These are phyloP conservation scores for Diadema setosum DNA, from an alignment of 35 echinoderm and acorn worm genomes.

Conservation along the genomic window DNA sequence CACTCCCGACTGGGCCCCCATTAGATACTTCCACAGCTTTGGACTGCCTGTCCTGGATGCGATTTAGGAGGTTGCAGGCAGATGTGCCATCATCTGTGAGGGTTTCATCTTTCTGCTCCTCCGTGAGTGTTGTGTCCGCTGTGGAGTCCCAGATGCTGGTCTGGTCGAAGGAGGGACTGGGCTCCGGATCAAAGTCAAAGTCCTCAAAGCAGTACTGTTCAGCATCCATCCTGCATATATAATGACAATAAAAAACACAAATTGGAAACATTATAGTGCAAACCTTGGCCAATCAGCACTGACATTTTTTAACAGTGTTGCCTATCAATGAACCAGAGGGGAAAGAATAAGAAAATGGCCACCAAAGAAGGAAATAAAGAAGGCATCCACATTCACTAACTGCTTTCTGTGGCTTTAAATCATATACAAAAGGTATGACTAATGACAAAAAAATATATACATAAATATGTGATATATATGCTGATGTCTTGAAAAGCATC, in stretches of 20 bases:
- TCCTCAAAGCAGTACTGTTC: constrained; percentile 13
- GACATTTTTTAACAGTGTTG: not conserved
- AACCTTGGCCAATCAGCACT: not conserved
- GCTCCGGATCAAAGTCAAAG: not conserved
- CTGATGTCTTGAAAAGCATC: no score
- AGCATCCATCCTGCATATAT: not conserved
- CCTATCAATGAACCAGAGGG: not conserved
- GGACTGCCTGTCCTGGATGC: not conserved
- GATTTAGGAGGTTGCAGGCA: not conserved
- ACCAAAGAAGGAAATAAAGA: not conserved
- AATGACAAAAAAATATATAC: no score
- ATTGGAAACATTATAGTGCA: not conserved
- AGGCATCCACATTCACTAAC: not conserved
- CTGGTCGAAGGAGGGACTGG: not conserved
- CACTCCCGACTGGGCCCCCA: not conserved
- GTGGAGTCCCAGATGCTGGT: not conserved
- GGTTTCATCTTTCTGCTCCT: not conserved
- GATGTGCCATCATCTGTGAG: not conserved
- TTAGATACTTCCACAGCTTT: not conserved
- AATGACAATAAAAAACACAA: not conserved
- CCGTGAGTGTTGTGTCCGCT: not conserved
- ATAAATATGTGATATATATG: no score
- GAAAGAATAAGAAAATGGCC: not conserved
- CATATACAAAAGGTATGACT: no score
- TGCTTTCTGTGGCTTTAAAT: not conserved